Percentiles rank a stretch among this genome's conserved stretches.
Evolutionary conservation across 2,888 invertebrate genomes (phyloP).

Genomic region (Drosophila stalkeri): DNA sequence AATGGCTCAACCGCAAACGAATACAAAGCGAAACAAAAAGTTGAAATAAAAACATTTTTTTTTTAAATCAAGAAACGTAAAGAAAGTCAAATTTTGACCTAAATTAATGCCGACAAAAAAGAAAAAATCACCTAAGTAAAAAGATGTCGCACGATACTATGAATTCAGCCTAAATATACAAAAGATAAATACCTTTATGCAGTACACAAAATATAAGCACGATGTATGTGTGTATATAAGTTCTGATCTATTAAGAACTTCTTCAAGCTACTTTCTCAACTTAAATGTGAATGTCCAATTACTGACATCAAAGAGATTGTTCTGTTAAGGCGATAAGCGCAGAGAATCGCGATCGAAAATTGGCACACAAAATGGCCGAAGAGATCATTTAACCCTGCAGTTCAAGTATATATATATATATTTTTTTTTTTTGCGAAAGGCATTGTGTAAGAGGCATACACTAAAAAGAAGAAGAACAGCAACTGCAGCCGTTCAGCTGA

Average conservation of each 20-base stretch:
- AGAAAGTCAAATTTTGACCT: slow-evolving; percentile 70
- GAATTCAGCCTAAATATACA: slow-evolving; percentile 15
- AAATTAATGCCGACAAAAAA: slow-evolving; percentile 37
- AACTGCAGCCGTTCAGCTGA: slow-evolving; percentile 38
- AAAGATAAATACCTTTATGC: not conserved
- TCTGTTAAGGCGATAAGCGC: slow-evolving; percentile 11
- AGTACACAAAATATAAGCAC: not conserved
- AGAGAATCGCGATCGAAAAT: slow-evolving; percentile 28
- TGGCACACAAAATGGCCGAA: slow-evolving; percentile 33
- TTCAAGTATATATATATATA: no score
- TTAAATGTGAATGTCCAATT: not conserved
- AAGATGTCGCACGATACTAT: not conserved
- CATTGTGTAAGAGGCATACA: slow-evolving; percentile 38
- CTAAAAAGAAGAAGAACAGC: slow-evolving; percentile 12
- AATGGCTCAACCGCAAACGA: slow-evolving; percentile 34
- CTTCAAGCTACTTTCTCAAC: slow-evolving; percentile 1
- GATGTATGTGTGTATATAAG: not conserved
- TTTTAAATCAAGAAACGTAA: slow-evolving; percentile 42
- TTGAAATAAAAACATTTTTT: slow-evolving; percentile 13
- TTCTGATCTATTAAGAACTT: not conserved
- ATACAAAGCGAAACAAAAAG: slow-evolving; percentile 22
- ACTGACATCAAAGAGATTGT: slow-evolving; percentile 28
- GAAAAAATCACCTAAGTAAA: not conserved
- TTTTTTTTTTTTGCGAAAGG: slow-evolving; percentile 63
- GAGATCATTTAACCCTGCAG: slow-evolving; percentile 60